Evolutionary conservation across 2,888 invertebrate genomes (phyloP).

Genomic region (Geophilus truncorum): DNA sequence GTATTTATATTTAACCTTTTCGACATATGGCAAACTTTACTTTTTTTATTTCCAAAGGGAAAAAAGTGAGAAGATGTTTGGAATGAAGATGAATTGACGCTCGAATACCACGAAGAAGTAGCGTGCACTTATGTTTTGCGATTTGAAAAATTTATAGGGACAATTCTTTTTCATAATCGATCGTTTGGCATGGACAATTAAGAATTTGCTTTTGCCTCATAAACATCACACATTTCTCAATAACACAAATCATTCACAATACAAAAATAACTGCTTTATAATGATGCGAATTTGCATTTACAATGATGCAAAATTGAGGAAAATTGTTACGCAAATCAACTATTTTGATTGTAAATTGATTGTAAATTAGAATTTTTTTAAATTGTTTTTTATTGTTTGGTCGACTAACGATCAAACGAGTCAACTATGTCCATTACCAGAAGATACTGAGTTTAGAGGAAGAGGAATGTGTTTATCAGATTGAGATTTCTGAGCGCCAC

Average conservation of each 20-base stretch:
- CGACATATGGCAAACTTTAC: not conserved
- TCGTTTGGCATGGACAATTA: not conserved
- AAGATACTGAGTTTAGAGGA: not conserved
- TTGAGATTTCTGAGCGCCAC: not conserved
- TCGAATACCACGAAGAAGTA: not conserved
- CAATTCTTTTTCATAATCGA: not conserved
- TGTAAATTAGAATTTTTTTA: no score
- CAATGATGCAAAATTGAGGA: no score
- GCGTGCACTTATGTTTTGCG: not conserved
- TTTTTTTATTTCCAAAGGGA: not conserved
- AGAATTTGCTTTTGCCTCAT: not conserved
- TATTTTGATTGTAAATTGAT: no score
- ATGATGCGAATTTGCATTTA: no score
- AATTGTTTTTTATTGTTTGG: no score
- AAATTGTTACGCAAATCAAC: no score
- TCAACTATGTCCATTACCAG: not conserved
- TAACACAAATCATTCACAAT: no score
- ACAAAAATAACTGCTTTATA: no score
- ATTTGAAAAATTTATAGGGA: not conserved
- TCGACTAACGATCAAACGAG: not conserved
- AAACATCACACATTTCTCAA: not conserved
- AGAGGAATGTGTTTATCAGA: not conserved
- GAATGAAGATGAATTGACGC: not conserved
- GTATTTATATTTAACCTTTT: not conserved
- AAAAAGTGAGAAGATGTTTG: not conserved